phyloP scores from a whole-genome alignment of 23 tunicate genomes.

The Phallusia fumigata region DNA sequence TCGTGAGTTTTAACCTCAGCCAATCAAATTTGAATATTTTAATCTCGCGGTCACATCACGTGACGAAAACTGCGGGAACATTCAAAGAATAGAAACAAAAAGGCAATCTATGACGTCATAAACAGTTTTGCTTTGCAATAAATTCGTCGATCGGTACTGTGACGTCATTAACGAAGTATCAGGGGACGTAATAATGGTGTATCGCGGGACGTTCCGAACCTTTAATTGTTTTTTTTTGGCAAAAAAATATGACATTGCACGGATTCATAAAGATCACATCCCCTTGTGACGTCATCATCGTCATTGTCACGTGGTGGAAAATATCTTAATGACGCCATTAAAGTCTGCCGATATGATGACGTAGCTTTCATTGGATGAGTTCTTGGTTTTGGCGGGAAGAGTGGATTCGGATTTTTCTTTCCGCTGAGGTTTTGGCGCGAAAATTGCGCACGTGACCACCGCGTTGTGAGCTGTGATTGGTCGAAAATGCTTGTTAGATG shows the following conservation, averaged over 20 bases:
- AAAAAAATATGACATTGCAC: not conserved
- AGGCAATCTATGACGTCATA: slow-evolving; percentile 3
- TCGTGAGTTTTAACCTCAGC: too few relatives aligned
- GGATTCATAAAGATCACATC: not conserved
- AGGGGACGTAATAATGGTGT: too few relatives aligned
- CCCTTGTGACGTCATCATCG: not conserved
- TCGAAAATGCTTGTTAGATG: not conserved
- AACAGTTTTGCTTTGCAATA: not conserved
- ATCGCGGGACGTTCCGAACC: too few relatives aligned
- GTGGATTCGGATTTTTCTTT: slow-evolving; percentile 33
- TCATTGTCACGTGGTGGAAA: slow-evolving; percentile 15
- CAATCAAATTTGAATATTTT: too few relatives aligned
- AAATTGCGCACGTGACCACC: slow-evolving; percentile 93
- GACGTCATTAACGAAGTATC: too few relatives aligned
- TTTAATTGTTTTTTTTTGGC: too few relatives aligned
- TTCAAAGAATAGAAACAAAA: not conserved
- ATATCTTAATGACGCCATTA: slow-evolving; percentile 75
- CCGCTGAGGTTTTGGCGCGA: slow-evolving; percentile 85
- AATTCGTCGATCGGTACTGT: not conserved
- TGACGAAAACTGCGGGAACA: not conserved
- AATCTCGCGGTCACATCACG: not conserved
- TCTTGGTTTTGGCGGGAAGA: slow-evolving; percentile 23
- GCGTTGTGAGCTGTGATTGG: slow-evolving; percentile 68
- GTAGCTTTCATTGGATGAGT: slow-evolving; percentile 17
- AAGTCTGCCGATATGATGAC: slow-evolving; percentile 87